Conservation (phyloP, 2,797 vertebrate species). For the Gambusia yucatana region DNA sequence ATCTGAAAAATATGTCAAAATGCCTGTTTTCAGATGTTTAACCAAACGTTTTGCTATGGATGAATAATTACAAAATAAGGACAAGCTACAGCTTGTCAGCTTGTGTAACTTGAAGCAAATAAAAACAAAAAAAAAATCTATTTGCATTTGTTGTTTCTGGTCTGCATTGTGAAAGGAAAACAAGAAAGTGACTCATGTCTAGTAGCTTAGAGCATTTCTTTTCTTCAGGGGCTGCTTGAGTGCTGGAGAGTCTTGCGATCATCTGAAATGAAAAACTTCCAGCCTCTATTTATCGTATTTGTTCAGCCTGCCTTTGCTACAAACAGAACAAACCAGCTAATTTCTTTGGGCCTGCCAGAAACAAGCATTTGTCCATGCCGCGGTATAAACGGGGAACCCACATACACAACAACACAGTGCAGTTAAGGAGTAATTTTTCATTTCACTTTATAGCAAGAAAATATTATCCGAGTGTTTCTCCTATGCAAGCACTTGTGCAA, state of each 20-base stretch:
- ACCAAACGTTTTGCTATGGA: not conserved
- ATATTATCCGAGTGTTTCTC: constrained; percentile 31
- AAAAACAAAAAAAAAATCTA: constrained; percentile 9
- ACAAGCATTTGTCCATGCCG: constrained; percentile 59
- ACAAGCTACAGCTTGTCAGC: not conserved
- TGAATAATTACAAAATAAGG: not conserved
- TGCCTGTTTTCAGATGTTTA: not conserved
- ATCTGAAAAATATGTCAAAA: not conserved
- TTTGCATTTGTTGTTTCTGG: constrained; percentile 10
- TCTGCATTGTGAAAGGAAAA: constrained; percentile 15
- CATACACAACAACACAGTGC: constrained; percentile 38
- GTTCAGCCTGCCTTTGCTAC: constrained; percentile 31
- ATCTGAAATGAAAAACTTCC: constrained; percentile 47
- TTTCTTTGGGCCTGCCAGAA: constrained; percentile 51
- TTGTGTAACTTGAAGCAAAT: not conserved
- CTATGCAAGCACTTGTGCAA: constrained; percentile 27
- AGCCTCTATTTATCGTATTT: constrained; percentile 19
- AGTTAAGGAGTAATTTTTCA: constrained; percentile 50
- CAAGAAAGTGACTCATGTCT: constrained; percentile 19
- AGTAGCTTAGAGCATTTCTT: constrained; percentile 29
- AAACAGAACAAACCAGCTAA: constrained; percentile 41
- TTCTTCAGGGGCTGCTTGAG: constrained; percentile 21
- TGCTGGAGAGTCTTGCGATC: constrained; percentile 28
- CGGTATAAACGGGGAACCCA: constrained; percentile 61
- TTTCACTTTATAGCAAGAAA: constrained; percentile 55